Base-by-base conservation (phyloP, 1,140 invertebrate genomes). In the Halictus rubicundus region DNA sequence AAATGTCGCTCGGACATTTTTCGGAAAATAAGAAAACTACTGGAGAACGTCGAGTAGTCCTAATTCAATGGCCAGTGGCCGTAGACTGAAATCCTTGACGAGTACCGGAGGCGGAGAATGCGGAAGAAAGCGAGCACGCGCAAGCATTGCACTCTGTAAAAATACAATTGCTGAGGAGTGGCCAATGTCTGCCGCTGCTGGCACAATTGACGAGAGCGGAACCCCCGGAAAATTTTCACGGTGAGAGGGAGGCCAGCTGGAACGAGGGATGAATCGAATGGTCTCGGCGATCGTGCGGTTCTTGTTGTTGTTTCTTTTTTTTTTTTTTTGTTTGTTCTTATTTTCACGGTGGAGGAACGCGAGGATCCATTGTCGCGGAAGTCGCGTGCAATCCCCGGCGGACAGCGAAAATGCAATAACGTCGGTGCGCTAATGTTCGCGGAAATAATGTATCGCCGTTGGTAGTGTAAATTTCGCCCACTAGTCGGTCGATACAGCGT, bases 401-500 rank as follows among this genome's bases (percentile, higher is more conserved):
- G 52, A 70, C 81, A 74, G 65, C 59, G 76, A 32, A 70, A 82
- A 78, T 75, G 84, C 68, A 85, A 85, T 85, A 85, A 85, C 66
- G 83, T 73, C 75, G 63, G 74, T 77, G 63, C 74, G 83, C 78
- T 86, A 86, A 86, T 86, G 84, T 80, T 76, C 70, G 63, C 72
- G 84, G 83, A 85, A 86, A 86, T 86, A 86, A 86, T 76, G 84
- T 86, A 86, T 86, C 76, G 84, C 72, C 27, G 25, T 25, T 61
- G 83, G 68, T 73, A 85, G 72, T 77, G 76, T 86, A 86, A 86
- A 86, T 86, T 86, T 86, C 76, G 82, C 68, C 80, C 77, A 85
- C 80, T 78, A 76, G 59, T 68, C 60, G 84, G 79, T 85, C 84
- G 84, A 85, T 85, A 76, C 68, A 39, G 76, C 80, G 80, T 86